Evolutionary conservation across 2,113 vertebrate genomes (phyloP), one percentile per base, ranked within the genome.

Genomic region (Sus scrofa): DNA sequence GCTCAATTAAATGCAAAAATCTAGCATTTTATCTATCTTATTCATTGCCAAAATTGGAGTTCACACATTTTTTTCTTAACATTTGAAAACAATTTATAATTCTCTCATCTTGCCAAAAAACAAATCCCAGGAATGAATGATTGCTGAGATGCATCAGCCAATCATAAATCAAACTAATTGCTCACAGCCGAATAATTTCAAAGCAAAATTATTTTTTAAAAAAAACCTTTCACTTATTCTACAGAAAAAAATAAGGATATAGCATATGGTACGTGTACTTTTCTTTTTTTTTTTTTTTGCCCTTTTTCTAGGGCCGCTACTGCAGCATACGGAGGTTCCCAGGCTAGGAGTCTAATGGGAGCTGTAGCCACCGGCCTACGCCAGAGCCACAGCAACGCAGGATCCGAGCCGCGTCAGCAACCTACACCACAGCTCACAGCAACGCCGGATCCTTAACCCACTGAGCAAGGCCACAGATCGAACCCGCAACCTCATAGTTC

Each of bases 1-100:
- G 78, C 44, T 62, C 81, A 91, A 26, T 81, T 56, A 94, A 94
- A 95, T 34, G 83, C 52, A 67, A 54, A 97, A 95, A 71, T 75
- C 73, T 86, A 92, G 5, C 54, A 82, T 68, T n/a, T 11, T 89
- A 32, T 67, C 60, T 18, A 62, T 86, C 60, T 83, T 68, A 86
- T 71, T 32, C 39, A 82, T 60, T n/a, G 62, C 58, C 86, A 91
- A 68, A 84, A 79, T 86, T 56, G 68, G 58, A 87, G 82, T 44
- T 58, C 52, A 89, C 26, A 89, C 30, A n/a, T 78, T n/a, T 83
- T 54, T 86, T 75, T 71, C 95, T 56, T 74, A 54, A 54, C 34
- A 75, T 71, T 91, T 73, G 24, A 78, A 94, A 91, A 91, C 26
- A 93, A 62, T 4, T 86, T 82, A 74, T 50, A 87, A 63, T 67